Percentiles rank a stretch among this genome's conserved stretches.
These are phyloP conservation scores for Albula glossodonta DNA, from an alignment of 2,113 vertebrate species.

Conservation along the genomic window DNA sequence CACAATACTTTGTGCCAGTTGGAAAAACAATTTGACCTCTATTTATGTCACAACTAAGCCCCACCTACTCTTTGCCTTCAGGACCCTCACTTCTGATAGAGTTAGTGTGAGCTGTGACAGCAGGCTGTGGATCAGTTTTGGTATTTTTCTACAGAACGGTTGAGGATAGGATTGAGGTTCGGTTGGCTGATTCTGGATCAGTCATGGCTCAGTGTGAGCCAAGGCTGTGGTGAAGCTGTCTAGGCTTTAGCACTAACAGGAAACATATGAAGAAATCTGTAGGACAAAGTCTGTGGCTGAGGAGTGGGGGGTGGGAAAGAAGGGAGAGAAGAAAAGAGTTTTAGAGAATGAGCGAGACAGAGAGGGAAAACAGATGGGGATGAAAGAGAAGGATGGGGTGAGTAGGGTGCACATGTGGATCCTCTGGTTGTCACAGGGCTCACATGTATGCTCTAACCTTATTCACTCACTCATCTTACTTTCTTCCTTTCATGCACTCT, in stretches of 20 bases:
- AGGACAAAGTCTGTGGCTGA: background rate
- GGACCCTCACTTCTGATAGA: background rate
- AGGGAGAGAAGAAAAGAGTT: background rate
- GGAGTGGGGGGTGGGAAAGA: background rate
- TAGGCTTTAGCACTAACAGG: conserved; percentile 12
- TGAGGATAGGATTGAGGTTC: background rate
- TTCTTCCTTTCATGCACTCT: too few relatives aligned
- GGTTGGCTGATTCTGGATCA: conserved; percentile 11
- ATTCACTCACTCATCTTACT: background rate
- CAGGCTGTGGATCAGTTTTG: conserved; percentile 4
- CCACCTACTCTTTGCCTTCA: background rate
- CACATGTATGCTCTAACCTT: background rate
- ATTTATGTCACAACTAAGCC: background rate
- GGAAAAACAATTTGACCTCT: background rate
- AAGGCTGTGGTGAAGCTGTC: conserved; percentile 1
- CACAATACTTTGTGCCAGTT: background rate
- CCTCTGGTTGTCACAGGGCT: background rate
- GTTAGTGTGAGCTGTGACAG: background rate
- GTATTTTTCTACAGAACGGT: background rate
- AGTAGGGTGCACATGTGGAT: background rate
- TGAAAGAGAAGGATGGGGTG: too few relatives aligned
- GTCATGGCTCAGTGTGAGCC: background rate
- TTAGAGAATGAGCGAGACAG: background rate
- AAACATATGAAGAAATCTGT: conserved; percentile 12
- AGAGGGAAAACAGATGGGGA: background rate